phyloP scores from a whole-genome alignment of 2,888 invertebrate genomes.

The Cephus sareptanus region DNA sequence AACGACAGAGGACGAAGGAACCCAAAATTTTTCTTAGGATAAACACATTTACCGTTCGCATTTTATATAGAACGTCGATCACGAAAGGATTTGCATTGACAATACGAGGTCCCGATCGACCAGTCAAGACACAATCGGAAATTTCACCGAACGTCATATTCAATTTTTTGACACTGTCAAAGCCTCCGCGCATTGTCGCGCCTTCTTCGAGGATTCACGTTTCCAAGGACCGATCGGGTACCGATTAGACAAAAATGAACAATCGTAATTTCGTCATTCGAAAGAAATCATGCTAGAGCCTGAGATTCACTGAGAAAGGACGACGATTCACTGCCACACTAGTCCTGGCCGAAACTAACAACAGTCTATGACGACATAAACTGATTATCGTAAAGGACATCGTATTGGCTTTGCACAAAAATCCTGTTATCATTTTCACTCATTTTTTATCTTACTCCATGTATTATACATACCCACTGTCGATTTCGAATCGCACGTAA shows the following conservation, averaged over 20 bases:
- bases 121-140: neutral
- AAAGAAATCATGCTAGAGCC: neutral
- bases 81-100: neutral
- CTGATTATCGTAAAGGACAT: neutral
- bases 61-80: neutral
- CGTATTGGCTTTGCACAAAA: neutral
- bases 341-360: neutral
- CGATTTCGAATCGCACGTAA: neutral
- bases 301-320: neutral
- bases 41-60: slow-evolving; percentile 33
- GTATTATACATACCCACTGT: neutral
- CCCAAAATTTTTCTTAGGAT: slow-evolving; percentile 41
- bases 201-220: neutral
- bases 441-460: neutral
- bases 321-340: neutral
- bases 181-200: neutral
- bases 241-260: neutral
- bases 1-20: slow-evolving; percentile 26
- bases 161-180: neutral
- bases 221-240: neutral
- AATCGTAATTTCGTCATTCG: neutral
- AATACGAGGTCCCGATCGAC: neutral
- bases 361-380: neutral
- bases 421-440: neutral
- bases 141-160: neutral